A percentile compares a stretch with the other conserved stretches of the same genome.
Evolutionary conservation across 2,113 vertebrate species (phyloP).

Genomic region (Phrynosoma blainvillii): DNA sequence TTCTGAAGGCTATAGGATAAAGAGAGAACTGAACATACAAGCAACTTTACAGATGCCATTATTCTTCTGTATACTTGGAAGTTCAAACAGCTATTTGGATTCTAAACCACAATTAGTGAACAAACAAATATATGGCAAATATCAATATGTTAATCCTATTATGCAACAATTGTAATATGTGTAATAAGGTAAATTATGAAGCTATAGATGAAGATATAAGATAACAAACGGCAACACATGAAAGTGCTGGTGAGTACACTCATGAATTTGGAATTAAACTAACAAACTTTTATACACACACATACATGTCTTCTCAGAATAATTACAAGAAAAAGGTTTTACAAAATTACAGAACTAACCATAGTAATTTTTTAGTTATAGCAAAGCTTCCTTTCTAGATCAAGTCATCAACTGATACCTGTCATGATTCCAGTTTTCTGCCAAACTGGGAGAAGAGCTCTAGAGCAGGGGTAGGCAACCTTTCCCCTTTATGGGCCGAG

Average conservation of each 20-base stretch:
- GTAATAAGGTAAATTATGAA: background rate
- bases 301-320: background rate
- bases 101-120: background rate
- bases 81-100: background rate
- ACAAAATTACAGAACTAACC: background rate
- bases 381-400: background rate
- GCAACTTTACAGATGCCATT: background rate
- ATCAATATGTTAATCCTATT: background rate
- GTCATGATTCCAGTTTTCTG: too few species aligned
- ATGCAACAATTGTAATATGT: background rate
- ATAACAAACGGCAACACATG: background rate
- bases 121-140: background rate
- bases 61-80: background rate
- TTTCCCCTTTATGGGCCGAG: too few species aligned
- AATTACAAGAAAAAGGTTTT: background rate
- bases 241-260: background rate
- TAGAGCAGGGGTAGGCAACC: background rate
- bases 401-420: background rate
- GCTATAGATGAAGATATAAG: background rate
- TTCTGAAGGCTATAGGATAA: background rate
- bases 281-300: too few species aligned
- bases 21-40: background rate
- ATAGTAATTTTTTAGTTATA: background rate
- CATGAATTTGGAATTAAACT: background rate
- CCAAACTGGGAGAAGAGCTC: background rate